These are phyloP conservation scores for Rhea pennata DNA, from an alignment of 2,113 vertebrate genomes.

Conservation along the genomic window DNA sequence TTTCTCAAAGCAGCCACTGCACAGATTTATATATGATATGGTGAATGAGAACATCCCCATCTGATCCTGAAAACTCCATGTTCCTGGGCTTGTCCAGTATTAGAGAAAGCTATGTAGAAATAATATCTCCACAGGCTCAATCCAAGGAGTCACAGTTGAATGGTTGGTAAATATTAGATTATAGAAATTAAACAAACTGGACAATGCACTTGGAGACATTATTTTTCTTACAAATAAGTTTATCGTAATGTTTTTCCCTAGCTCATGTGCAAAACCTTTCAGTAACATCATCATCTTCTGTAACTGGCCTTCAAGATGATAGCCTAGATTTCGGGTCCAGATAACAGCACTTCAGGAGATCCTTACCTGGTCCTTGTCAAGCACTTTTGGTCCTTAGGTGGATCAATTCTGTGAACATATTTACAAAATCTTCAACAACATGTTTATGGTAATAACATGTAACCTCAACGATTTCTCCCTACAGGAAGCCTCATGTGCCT, in stretches of 20 bases:
- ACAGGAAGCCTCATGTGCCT: slow-evolving; percentile 94
- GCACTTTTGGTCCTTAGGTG: neutral
- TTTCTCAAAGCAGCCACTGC: neutral
- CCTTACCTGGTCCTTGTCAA: neutral
- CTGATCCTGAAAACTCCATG: neutral
- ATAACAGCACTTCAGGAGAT: neutral
- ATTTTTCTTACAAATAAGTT: neutral
- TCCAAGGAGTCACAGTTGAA: neutral
- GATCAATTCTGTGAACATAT: accelerated
- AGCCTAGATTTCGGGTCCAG: neutral
- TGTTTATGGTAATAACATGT: neutral
- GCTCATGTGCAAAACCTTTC: neutral
- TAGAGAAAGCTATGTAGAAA: neutral
- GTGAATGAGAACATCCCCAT: neutral
- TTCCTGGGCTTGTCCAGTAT: neutral
- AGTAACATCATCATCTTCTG: neutral
- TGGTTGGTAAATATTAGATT: neutral
- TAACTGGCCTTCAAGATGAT: neutral
- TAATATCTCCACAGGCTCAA: neutral
- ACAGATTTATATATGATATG: neutral
- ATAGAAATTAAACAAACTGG: neutral
- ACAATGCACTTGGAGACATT: neutral
- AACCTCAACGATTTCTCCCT: neutral
- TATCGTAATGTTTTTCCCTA: neutral
- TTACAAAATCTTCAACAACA: neutral